Conservation (phyloP, 2,113 vertebrate species). For the Castor canadensis region DNA sequence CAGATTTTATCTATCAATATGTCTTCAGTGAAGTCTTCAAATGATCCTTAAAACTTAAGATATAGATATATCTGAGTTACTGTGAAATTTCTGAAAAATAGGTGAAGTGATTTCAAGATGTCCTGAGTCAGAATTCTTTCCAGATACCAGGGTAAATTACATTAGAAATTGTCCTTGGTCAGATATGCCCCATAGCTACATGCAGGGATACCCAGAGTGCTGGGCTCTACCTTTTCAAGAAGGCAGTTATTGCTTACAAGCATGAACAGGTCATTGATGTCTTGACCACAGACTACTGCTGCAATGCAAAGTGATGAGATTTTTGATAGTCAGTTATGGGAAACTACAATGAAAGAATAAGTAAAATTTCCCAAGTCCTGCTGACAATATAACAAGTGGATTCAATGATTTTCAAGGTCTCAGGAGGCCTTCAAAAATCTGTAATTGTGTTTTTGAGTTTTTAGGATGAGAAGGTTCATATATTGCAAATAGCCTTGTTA, state of each 20-base stretch:
- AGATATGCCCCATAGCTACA: neutral
- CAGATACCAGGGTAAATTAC: neutral
- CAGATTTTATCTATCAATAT: neutral
- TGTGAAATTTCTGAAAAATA: conserved; percentile 14
- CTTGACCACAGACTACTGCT: neutral
- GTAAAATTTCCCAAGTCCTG: neutral
- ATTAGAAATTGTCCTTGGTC: neutral
- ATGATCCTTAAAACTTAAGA: neutral
- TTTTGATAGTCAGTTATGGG: neutral
- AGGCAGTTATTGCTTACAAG: neutral
- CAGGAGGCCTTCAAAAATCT: neutral
- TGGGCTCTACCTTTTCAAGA: neutral
- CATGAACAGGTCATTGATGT: neutral
- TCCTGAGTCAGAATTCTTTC: neutral
- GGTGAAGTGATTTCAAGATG: conserved; percentile 4
- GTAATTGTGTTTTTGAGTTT: neutral
- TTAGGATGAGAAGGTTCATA: neutral
- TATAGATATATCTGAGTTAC: neutral
- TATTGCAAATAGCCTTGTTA: neutral
- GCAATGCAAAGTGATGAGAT: neutral
- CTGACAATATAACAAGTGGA: neutral
- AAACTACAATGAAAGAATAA: conserved; percentile 29
- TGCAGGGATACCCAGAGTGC: neutral
- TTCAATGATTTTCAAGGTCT: neutral
- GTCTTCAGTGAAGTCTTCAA: neutral